A percentile compares a stretch with the other conserved stretches of the same genome.
These are phyloP conservation scores for Psophia crepitans DNA, from an alignment of 2,113 vertebrate species.

Conservation along the genomic window DNA sequence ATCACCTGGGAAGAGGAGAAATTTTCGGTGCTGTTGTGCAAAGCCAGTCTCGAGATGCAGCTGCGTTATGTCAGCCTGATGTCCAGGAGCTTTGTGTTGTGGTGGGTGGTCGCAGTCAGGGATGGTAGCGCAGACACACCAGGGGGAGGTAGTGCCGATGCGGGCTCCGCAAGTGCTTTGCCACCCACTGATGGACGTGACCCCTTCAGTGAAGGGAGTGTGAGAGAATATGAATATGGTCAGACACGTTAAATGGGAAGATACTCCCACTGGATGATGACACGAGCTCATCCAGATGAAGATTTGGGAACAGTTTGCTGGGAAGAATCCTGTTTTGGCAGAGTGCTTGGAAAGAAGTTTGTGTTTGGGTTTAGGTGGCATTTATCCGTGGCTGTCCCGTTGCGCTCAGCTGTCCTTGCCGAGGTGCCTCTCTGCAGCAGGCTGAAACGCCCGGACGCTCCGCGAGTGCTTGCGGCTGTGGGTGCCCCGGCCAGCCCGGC, in stretches of 20 bases:
- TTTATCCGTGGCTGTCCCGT: not conserved
- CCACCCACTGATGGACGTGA: not conserved
- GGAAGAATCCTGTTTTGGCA: not conserved
- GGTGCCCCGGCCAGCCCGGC: not conserved
- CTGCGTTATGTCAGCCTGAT: not conserved
- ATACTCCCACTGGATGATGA: not conserved
- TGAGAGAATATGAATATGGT: not conserved
- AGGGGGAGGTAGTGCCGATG: accelerated
- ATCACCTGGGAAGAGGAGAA: not conserved
- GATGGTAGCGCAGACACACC: accelerated
- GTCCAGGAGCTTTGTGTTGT: not conserved
- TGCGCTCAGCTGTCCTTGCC: not conserved
- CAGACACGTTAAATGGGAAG: not conserved
- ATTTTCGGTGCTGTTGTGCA: not conserved
- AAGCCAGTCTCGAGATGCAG: not conserved
- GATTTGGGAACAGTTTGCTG: not conserved
- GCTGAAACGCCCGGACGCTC: accelerated
- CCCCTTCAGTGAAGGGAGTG: not conserved
- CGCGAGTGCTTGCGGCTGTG: accelerated
- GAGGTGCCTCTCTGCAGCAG: not conserved
- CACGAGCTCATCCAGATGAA: not conserved
- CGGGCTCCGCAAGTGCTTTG: not conserved
- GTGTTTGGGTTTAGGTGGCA: not conserved
- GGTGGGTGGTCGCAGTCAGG: not conserved
- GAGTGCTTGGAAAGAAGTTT: not conserved